Conservation (phyloP, 2,113 vertebrate genomes). For the Electrona antarctica region DNA sequence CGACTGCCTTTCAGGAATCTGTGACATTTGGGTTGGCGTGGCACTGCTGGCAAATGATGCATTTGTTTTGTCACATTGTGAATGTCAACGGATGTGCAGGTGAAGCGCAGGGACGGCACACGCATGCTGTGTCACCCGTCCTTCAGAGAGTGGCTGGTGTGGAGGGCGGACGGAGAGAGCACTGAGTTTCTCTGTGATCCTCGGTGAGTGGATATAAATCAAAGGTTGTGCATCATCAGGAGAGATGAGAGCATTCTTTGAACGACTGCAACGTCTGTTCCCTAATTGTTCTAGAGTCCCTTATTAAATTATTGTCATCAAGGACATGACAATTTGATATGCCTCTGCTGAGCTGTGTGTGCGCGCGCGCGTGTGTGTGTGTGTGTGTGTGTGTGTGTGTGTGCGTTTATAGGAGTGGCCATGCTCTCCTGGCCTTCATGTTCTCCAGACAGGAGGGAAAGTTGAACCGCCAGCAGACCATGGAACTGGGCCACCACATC, state of each 20-base stretch:
- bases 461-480: conserved; percentile 96
- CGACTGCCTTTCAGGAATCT: conserved; percentile 4
- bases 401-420: conserved; percentile 84
- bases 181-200: conserved; percentile 95
- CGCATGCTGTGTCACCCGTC: conserved; percentile 98
- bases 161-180: conserved; percentile 95
- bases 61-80: neutral
- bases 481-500: conserved; percentile 98
- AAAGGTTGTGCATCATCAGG: neutral
- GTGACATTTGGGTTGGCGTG: too few species aligned
- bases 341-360: neutral
- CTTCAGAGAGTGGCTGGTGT: conserved; percentile 97
- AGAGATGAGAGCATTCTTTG: too few species aligned
- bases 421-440: conserved; percentile 97
- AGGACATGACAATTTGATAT: too few species aligned
- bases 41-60: too few species aligned
- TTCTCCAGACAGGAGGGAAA: conserved; percentile 96
- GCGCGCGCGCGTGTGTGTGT: neutral
- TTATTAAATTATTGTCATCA: too few species aligned
- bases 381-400: neutral
- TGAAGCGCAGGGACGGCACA: conserved; percentile 91
- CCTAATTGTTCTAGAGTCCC: too few species aligned
- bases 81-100: conserved; percentile 39
- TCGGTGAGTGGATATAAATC: conserved; percentile 77
- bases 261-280: too few species aligned